phyloP scores from a whole-genome alignment of 2,797 vertebrate genomes.

The Takifugu ocellatus region DNA sequence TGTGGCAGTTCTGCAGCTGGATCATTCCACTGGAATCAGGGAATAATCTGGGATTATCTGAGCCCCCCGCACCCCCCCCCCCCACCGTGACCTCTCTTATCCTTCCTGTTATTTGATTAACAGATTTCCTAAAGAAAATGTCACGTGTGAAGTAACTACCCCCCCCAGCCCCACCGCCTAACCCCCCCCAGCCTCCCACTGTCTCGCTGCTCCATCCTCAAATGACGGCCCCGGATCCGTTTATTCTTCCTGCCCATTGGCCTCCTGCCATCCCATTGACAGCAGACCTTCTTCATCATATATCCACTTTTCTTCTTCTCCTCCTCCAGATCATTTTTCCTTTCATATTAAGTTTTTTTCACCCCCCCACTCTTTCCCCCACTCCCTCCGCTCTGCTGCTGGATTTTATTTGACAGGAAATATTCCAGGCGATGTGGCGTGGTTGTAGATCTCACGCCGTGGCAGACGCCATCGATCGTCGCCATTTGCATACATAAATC shows the following conservation, averaged over 20 bases:
- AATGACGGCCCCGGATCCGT: constrained; percentile 42
- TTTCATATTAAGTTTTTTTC: constrained; percentile 62
- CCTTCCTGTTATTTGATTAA: neutral
- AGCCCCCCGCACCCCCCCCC: too few species aligned
- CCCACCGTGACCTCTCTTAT: neutral
- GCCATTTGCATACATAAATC: constrained; percentile 80
- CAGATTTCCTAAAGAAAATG: neutral
- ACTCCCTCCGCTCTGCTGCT: constrained; percentile 25
- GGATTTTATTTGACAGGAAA: constrained; percentile 68
- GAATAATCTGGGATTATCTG: too few species aligned
- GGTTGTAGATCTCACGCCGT: constrained; percentile 62
- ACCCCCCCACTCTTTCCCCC: neutral
- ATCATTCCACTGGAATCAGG: too few species aligned
- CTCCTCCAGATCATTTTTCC: constrained; percentile 59
- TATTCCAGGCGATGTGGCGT: constrained; percentile 51
- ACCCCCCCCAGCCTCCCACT: constrained; percentile 3
- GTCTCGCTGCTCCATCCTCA: constrained; percentile 19
- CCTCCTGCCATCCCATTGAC: constrained; percentile 47
- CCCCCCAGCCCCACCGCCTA: neutral
- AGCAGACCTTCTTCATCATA: constrained; percentile 57
- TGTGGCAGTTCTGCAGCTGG: too few species aligned
- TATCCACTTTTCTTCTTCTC: constrained; percentile 54
- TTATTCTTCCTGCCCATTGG: constrained; percentile 57
- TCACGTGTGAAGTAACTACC: constrained; percentile 3
- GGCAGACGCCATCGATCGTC: constrained; percentile 64